Evolutionary conservation across 2,113 vertebrate genomes (phyloP), one percentile per base, ranked within the genome.

Genomic region (Microtus montanus): DNA sequence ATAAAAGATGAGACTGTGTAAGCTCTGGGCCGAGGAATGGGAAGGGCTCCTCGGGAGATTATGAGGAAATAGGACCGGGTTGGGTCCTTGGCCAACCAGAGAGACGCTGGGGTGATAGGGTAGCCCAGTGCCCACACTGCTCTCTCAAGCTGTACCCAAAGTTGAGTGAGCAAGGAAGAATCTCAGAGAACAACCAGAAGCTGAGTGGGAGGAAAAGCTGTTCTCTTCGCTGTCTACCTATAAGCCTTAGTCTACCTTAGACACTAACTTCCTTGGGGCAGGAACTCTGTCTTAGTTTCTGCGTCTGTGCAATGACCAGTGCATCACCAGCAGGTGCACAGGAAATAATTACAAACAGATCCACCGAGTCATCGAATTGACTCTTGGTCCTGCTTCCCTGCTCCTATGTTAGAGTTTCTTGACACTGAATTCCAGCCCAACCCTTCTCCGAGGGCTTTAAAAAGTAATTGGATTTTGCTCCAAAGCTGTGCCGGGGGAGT

Each of bases 401-500:
- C 71, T 92, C 71, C 35, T 78, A 26, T 41, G 47, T 41, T 90
- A 88, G 61, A 70, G 94, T 88, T 89, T 89, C 73, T 95, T 70
- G 68, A 78, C 86, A 77, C 30, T 93, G 87, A 94, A 91, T 93
- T 94, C 68, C 92, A 75, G 94, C 35, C 6, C 28, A 88, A 58
- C 3, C 5, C 4, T 92, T 92, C 91, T 94, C 90, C 85, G 38
- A 68, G 9, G 35, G 15, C 87, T 94, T 95, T 86, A 17, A 90
- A 95, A 94, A 92, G 35, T 90, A 88, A 96, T 92, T 87, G 90
- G 92, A 90, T 86, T 96, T 38, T 87, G 35, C 73, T 95, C 47
- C 1, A 88, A 94, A 95, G 73, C 68, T 90, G 20, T 94, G 47
- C 90, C 20, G 22, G 68, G 75, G 73, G 80, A 90, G 86, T 86